Conservation (phyloP, 2,797 vertebrate genomes). For the Enteromius argenteus region DNA sequence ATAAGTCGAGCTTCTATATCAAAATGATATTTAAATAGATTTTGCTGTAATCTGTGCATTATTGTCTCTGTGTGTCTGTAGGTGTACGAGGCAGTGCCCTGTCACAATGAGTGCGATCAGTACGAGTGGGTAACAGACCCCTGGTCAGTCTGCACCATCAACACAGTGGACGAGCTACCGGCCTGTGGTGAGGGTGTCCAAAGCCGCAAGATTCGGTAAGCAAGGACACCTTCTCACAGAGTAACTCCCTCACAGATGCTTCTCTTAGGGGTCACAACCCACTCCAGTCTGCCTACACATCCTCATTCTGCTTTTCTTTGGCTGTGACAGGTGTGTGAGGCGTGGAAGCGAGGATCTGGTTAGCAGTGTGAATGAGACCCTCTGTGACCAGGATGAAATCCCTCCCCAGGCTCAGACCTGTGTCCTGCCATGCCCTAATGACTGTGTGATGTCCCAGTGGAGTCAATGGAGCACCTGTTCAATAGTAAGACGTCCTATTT, state of each 20-base stretch:
- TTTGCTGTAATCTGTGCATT: not conserved
- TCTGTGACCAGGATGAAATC: slow-evolving; percentile 85
- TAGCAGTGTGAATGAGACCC: slow-evolving; percentile 73
- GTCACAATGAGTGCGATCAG: slow-evolving; percentile 86
- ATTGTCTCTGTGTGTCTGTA: slow-evolving; percentile 62
- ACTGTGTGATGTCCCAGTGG: slow-evolving; percentile 92
- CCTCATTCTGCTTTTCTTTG: slow-evolving; percentile 25
- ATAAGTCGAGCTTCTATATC: not conserved
- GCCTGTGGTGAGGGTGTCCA: slow-evolving; percentile 92
- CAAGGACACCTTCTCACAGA: slow-evolving; percentile 53
- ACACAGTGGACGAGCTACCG: slow-evolving; percentile 83
- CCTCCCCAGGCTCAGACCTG: slow-evolving; percentile 84
- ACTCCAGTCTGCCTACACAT: slow-evolving; percentile 32
- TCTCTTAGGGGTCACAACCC: slow-evolving; percentile 10
- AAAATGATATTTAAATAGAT: not conserved
- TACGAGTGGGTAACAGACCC: slow-evolving; percentile 87
- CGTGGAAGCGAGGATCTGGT: slow-evolving; percentile 69
- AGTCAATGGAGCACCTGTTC: slow-evolving; percentile 90
- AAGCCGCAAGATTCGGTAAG: slow-evolving; percentile 91
- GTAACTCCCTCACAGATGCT: slow-evolving; percentile 49
- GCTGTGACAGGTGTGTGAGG: slow-evolving; percentile 84
- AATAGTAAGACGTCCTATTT: slow-evolving; percentile 77
- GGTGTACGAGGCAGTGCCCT: slow-evolving; percentile 93
- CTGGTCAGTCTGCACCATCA: slow-evolving; percentile 94
- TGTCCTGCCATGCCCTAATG: slow-evolving; percentile 85